phyloP scores from a whole-genome alignment of 2,113 vertebrate species.

The Nothobranchius kuhntae region DNA sequence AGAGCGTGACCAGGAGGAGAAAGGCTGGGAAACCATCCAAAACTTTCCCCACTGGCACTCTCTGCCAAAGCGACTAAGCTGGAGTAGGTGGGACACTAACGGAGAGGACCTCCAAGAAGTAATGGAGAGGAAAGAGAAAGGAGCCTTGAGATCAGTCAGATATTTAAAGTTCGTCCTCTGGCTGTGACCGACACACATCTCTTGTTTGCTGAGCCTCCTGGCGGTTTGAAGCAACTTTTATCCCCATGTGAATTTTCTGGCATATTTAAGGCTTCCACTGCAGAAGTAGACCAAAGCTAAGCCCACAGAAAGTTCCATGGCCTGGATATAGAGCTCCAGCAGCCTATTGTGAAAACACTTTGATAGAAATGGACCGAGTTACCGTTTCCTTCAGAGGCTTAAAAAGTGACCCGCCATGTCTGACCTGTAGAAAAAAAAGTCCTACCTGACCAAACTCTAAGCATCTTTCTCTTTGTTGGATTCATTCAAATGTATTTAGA shows the following conservation, averaged over 20 bases:
- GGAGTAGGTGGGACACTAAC: conserved; percentile 15
- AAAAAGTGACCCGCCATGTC: too few relatives aligned
- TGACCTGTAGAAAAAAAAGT: too few relatives aligned
- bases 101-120: conserved; percentile 32
- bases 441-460: too few relatives aligned
- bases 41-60: conserved; percentile 18
- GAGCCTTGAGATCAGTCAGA: conserved; percentile 26
- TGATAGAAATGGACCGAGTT: too few relatives aligned
- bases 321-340: conserved; percentile 41
- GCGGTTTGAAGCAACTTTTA: conserved; percentile 21
- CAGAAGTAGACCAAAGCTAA: conserved; percentile 46
- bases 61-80: conserved; percentile 21
- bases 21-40: conserved; percentile 49
- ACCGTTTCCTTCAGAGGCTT: too few relatives aligned
- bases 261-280: conserved; percentile 44
- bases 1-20: conserved; percentile 27
- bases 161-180: conserved; percentile 27
- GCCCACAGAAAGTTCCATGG: conserved; percentile 42
- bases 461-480: neutral
- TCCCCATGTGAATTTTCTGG: conserved; percentile 58
- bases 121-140: conserved; percentile 26
- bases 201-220: conserved; percentile 21
- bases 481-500: neutral
- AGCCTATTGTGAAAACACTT: conserved; percentile 4
- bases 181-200: conserved; percentile 13